These are phyloP conservation scores for Dolichallabes microphthalmus DNA, from an alignment of 2,113 vertebrate species.

Conservation along the genomic window DNA sequence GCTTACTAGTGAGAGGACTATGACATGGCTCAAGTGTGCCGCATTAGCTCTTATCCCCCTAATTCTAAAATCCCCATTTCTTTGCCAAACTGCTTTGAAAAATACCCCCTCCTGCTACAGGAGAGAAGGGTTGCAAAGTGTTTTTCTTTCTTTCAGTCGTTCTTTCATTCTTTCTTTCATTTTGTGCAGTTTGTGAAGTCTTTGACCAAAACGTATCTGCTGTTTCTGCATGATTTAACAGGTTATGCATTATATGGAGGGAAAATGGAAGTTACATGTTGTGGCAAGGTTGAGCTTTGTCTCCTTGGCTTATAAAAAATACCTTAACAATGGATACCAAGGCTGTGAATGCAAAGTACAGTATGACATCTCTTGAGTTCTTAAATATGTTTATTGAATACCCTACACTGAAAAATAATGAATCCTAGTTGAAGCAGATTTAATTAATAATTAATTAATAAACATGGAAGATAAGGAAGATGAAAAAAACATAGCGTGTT, in stretches of 20 bases:
- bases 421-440: too few species aligned
- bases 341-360: too few species aligned
- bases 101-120: not conserved
- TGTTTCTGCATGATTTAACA: not conserved
- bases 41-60: not conserved
- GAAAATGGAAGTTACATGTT: not conserved
- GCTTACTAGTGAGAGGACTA: not conserved
- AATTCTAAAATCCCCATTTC: not conserved
- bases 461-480: not conserved
- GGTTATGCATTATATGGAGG: not conserved
- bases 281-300: too few species aligned
- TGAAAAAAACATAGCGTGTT: not conserved
- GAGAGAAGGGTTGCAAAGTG: not conserved
- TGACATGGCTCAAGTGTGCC: not conserved
- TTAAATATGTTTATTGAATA: too few species aligned
- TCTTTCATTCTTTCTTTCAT: not conserved
- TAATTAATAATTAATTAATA: too few species aligned
- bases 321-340: too few species aligned
- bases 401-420: too few species aligned
- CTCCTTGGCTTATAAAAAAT: too few species aligned
- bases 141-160: too few species aligned
- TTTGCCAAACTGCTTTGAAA: not conserved
- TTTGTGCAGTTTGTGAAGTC: not conserved
- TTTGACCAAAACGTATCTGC: not conserved
- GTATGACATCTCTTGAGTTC: too few species aligned